phyloP scores from a whole-genome alignment of 2,888 invertebrate genomes.

The Eupithecia subfuscata region DNA sequence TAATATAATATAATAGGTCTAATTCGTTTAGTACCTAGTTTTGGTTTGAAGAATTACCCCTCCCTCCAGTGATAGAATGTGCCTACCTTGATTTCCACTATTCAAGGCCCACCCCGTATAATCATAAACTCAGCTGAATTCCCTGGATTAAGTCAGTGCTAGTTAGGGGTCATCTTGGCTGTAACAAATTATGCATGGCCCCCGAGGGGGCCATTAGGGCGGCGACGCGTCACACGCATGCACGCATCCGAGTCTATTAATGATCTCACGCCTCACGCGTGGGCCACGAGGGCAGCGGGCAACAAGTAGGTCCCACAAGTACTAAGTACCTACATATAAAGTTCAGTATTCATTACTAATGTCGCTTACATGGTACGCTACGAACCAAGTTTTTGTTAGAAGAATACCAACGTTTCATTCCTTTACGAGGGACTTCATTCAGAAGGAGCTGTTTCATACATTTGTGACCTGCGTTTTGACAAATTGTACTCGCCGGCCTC shows the following conservation, averaged over 20 bases:
- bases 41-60: no score
- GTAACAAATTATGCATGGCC: slow-evolving; percentile 28
- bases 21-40: no score
- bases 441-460: neutral
- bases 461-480: neutral
- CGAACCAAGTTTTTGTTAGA: no score
- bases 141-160: neutral
- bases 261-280: slow-evolving; percentile 24
- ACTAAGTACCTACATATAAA: no score
- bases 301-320: neutral
- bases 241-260: slow-evolving; percentile 33
- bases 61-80: no score
- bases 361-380: no score
- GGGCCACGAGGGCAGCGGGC: slow-evolving; percentile 12
- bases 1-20: no score
- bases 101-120: neutral
- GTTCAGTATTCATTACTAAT: no score
- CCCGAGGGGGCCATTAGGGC: slow-evolving; percentile 18
- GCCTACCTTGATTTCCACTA: neutral
- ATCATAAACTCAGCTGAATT: neutral
- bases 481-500: slow-evolving; percentile 6
- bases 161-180: slow-evolving; percentile 9
- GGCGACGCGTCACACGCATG: slow-evolving; percentile 36
- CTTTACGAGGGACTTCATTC: neutral
- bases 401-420: no score